A percentile compares a stretch with the other conserved stretches of the same genome.
Conservation (phyloP, 2,113 vertebrate genomes). For the Callipepla californica region DNA sequence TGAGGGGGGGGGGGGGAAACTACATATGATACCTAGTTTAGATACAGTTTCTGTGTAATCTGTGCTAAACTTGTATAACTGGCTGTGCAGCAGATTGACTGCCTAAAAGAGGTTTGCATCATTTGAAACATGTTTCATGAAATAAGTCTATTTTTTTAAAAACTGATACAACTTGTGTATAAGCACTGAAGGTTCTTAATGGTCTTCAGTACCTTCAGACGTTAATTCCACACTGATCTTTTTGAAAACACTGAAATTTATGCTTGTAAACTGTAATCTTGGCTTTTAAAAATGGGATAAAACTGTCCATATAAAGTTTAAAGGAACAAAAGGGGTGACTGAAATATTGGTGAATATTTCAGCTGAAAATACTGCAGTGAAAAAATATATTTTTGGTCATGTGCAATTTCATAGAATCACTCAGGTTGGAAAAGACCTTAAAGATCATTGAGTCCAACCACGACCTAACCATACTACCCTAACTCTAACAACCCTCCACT, state of each 20-base stretch:
- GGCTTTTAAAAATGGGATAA: neutral
- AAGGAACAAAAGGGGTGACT: neutral
- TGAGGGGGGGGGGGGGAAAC: neutral
- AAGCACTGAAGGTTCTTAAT: neutral
- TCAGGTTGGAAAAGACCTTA: too few species aligned
- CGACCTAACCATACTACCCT: too few species aligned
- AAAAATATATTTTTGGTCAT: neutral
- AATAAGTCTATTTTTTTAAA: neutral
- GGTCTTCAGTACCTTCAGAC: neutral
- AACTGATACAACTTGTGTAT: neutral
- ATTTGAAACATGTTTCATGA: neutral
- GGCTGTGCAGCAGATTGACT: neutral
- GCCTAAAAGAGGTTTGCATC: neutral
- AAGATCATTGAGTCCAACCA: too few species aligned
- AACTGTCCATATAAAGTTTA: neutral
- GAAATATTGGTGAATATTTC: neutral
- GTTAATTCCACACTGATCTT: neutral
- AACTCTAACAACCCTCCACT: too few species aligned
- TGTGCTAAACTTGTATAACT: neutral
- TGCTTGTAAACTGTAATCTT: neutral
- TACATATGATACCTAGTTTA: neutral
- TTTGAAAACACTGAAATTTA: neutral
- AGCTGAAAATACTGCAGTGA: neutral
- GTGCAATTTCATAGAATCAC: too few species aligned
- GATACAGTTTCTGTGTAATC: neutral